A percentile compares a stretch with the other conserved stretches of the same genome.
These are phyloP conservation scores for Caligus rogercresseyi DNA, from an alignment of 1,140 invertebrate genomes.

Conservation along the genomic window DNA sequence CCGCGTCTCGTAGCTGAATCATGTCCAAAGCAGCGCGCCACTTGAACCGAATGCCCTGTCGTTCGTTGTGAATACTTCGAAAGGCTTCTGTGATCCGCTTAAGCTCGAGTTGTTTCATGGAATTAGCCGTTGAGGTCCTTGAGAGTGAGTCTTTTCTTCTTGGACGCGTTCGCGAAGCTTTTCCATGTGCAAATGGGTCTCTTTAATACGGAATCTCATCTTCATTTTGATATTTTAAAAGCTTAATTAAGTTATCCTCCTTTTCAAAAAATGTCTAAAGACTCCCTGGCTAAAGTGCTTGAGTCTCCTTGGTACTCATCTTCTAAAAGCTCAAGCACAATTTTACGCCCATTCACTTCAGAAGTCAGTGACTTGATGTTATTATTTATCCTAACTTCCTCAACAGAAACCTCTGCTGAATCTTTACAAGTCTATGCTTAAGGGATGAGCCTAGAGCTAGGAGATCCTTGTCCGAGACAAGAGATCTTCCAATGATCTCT, in stretches of 20 bases:
- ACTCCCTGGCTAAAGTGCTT: background rate
- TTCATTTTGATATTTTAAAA: background rate
- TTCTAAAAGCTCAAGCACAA: background rate
- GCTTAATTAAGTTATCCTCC: background rate
- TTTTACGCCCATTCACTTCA: background rate
- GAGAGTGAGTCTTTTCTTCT: background rate
- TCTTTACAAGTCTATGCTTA: background rate
- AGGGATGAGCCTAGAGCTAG: background rate
- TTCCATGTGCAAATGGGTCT: background rate
- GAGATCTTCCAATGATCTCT: background rate
- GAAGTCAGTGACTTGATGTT: background rate
- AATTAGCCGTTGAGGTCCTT: background rate
- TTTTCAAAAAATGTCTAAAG: background rate
- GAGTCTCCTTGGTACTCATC: background rate
- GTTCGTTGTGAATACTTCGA: background rate
- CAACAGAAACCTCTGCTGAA: background rate
- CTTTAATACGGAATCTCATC: background rate
- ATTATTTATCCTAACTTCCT: background rate
- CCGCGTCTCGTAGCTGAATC: background rate
- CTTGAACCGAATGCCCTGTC: background rate
- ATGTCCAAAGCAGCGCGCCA: background rate
- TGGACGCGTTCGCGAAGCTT: background rate
- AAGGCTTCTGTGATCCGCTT: background rate
- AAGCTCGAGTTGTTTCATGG: background rate
- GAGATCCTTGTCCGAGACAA: background rate